Evolutionary conservation across 2,113 vertebrate species (phyloP).

Genomic region (Stegastes partitus): DNA sequence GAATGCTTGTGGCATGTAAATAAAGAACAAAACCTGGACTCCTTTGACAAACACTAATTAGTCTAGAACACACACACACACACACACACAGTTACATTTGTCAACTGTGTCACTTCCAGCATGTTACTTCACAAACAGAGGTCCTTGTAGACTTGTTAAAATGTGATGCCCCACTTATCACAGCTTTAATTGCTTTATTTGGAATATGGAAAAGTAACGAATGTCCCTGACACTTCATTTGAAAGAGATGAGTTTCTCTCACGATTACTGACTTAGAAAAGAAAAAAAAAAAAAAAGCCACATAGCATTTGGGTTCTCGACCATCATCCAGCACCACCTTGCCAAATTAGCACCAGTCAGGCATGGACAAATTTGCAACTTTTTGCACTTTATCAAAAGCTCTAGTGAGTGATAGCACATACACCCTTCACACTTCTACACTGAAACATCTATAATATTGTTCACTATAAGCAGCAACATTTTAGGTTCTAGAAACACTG

Average conservation of each 20-base stretch:
- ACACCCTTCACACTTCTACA: slow-evolving; percentile 17
- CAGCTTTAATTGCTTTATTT: slow-evolving; percentile 54
- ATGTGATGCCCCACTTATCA: slow-evolving; percentile 50
- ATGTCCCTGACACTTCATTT: slow-evolving; percentile 13
- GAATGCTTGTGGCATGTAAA: slow-evolving; percentile 13
- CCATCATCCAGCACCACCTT: slow-evolving; percentile 12
- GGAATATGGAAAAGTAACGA: slow-evolving; percentile 7
- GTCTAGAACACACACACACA: slow-evolving; percentile 18
- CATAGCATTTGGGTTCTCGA: background rate
- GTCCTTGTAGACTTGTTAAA: slow-evolving; percentile 63
- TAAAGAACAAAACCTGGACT: slow-evolving; percentile 15
- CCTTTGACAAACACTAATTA: slow-evolving; percentile 35
- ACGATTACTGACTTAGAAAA: background rate
- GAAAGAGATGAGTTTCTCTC: background rate
- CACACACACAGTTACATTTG: slow-evolving; percentile 7
- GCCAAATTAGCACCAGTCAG: slow-evolving; percentile 24
- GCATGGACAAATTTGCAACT: background rate
- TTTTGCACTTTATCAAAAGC: slow-evolving; percentile 14
- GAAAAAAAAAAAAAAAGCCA: background rate
- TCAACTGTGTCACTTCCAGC: slow-evolving; percentile 32
- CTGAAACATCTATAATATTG: slow-evolving; percentile 2
- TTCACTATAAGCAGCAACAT: background rate
- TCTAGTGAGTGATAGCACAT: slow-evolving; percentile 1
- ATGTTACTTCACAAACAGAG: slow-evolving; percentile 51
- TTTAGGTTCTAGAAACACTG: background rate